Conservation (phyloP, 2,888 invertebrate species). For the Caenorhabditis doughertyi region DNA sequence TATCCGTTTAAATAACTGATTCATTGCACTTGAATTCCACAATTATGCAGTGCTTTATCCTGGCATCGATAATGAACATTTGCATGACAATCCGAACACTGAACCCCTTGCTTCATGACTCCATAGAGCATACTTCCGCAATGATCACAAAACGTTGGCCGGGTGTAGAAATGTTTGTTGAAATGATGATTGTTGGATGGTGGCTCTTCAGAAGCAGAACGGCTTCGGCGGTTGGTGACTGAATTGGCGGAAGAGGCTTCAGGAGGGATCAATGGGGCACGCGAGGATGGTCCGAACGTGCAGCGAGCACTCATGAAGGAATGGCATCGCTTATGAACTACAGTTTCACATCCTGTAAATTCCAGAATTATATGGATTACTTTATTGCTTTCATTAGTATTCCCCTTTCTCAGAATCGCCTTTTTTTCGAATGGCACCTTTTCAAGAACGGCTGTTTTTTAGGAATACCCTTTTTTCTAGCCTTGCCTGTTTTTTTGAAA, state of each 20-base stretch:
- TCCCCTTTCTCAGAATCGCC: background rate
- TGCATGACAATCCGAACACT: conserved; percentile 43
- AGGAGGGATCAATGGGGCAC: background rate
- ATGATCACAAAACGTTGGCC: conserved; percentile 55
- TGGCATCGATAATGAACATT: conserved; percentile 53
- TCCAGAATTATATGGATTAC: too few relatives aligned
- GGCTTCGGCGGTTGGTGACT: conserved; percentile 11
- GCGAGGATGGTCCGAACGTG: conserved; percentile 41
- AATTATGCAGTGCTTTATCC: conserved; percentile 41
- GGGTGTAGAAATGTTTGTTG: conserved; percentile 34
- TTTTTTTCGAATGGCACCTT: too few relatives aligned
- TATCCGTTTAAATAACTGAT: too few relatives aligned
- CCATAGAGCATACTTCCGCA: conserved; percentile 52
- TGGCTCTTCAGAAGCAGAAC: conserved; percentile 38
- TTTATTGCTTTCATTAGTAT: too few relatives aligned
- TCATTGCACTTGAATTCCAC: conserved; percentile 50
- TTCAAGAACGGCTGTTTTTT: too few relatives aligned
- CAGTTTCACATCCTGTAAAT: conserved; percentile 44
- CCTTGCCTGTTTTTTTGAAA: too few relatives aligned
- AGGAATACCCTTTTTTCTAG: too few relatives aligned
- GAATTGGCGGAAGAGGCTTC: background rate
- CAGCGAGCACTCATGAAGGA: conserved; percentile 32
- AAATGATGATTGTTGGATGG: conserved; percentile 37
- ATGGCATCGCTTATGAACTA: conserved; percentile 52
- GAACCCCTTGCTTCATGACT: conserved; percentile 37